Percentiles rank a stretch among this genome's conserved stretches.
Evolutionary conservation across 2,888 invertebrate genomes (phyloP).

Genomic region (Drosophila planitibia): DNA sequence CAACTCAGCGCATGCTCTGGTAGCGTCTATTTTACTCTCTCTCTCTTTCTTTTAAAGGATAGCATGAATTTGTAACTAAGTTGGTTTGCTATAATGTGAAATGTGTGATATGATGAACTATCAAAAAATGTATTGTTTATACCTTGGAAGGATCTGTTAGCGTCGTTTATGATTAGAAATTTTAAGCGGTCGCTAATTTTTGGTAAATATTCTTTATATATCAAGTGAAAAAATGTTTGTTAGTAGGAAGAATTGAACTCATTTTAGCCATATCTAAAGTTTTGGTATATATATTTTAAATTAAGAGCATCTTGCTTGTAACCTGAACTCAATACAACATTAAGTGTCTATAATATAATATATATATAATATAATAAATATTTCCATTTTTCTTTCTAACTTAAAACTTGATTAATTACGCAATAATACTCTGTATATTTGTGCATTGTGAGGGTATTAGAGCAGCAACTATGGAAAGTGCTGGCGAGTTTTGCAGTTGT

Average conservation of each 20-base stretch:
- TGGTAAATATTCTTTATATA: background rate
- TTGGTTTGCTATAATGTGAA: background rate
- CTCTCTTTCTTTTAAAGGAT: constrained; percentile 22
- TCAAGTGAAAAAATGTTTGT: rapidly evolving
- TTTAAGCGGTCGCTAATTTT: background rate
- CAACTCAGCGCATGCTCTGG: constrained; percentile 50
- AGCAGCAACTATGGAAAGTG: background rate
- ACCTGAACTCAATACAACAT: background rate
- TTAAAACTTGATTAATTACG: background rate
- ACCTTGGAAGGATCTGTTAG: background rate
- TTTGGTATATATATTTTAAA: background rate
- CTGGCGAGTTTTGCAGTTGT: constrained; percentile 33
- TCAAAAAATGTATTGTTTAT: background rate
- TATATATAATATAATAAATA: background rate
- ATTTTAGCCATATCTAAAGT: background rate
- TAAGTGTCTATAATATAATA: too few species aligned
- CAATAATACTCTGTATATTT: background rate
- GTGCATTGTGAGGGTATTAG: constrained; percentile 32
- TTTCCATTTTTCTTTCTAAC: background rate
- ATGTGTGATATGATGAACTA: background rate
- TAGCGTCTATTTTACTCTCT: constrained; percentile 49
- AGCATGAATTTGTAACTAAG: background rate
- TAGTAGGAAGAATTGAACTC: background rate
- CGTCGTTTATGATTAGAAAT: background rate
- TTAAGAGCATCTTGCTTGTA: too few species aligned